Base-by-base conservation (phyloP, 2,888 invertebrate genomes). In the Ametastegia equiseti region DNA sequence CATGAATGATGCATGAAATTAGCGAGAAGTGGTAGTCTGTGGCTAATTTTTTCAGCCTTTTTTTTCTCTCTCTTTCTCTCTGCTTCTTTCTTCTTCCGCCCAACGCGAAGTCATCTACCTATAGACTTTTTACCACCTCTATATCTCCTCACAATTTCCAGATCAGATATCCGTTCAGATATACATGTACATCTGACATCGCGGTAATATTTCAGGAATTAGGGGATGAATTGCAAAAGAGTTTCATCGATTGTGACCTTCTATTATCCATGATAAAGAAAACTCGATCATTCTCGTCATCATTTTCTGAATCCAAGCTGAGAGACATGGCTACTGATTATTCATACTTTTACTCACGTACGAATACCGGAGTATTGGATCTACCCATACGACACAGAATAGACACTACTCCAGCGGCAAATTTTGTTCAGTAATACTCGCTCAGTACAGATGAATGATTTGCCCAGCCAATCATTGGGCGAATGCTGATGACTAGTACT, bases 1-100 rank as follows among this genome's bases (percentile, higher is more conserved):
- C 75, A 75, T 75, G 75, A 75, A 75, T 75, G 75, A 75, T 75
- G 75, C 75, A 75, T 54, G 45, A 75, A 75, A 75, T 75, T 75
- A 75, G 54, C 19, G 75, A 54, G 75, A 75, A 54, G 75, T 50
- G 33, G 75, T 54, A 19, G 50, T 75, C n/a, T 39, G 39, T 19
- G 19, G 65, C 39, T 39, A 39, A 54, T 54, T 54, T 54, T 54
- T 75, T 54, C 19, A 36, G 27, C 65, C 15, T 60, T 60, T 60
- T 60, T 60, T 0, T 4, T 27, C 30, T 47, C 15, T 47, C 15
- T 2, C 3, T 47, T 47, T 47, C 4, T 13, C 15, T 1, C 15
- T 47, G 11, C 4, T 4, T 47, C 30, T 15, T 5, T 60, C 30
- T 60, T 30, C 23, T 54, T 9, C 2, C 7, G 1, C 9, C 2